Conservation (phyloP, 2,113 vertebrate species). For the Perccottus glenii region DNA sequence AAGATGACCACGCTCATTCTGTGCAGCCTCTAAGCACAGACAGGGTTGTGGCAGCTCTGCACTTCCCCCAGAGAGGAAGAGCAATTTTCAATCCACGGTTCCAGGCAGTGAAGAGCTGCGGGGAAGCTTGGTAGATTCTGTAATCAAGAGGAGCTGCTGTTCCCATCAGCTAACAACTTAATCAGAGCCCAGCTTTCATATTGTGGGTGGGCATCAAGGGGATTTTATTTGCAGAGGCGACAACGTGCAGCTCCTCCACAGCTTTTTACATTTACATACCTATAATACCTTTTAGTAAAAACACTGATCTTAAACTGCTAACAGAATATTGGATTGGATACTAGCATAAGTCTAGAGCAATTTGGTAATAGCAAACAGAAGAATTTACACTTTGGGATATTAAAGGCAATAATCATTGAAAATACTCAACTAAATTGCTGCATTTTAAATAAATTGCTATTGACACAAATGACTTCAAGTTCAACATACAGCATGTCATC, state of each 20-base stretch:
- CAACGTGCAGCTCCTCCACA: background rate
- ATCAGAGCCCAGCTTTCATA: conserved; percentile 50
- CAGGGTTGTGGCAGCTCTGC: background rate
- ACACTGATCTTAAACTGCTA: background rate
- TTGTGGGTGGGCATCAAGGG: conserved; percentile 24
- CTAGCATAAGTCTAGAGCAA: background rate
- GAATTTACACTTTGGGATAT: background rate
- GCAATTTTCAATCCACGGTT: conserved; percentile 14
- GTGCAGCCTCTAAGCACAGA: background rate
- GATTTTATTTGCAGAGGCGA: conserved; percentile 19
- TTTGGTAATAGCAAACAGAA: conserved; percentile 9
- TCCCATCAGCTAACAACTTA: conserved; percentile 38
- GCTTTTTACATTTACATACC: background rate
- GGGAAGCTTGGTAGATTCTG: conserved; percentile 17
- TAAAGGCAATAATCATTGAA: background rate
- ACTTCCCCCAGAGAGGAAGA: background rate
- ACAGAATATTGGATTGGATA: background rate
- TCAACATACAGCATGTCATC: too few relatives aligned
- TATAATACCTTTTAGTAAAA: background rate
- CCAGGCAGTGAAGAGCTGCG: background rate
- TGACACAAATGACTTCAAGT: background rate
- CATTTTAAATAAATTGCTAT: background rate
- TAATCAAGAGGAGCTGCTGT: conserved; percentile 47
- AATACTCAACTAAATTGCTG: conserved; percentile 1
- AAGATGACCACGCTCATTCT: conserved; percentile 1